phyloP scores from a whole-genome alignment of 1,140 invertebrate genomes.

The Neodiprion virginianus region DNA sequence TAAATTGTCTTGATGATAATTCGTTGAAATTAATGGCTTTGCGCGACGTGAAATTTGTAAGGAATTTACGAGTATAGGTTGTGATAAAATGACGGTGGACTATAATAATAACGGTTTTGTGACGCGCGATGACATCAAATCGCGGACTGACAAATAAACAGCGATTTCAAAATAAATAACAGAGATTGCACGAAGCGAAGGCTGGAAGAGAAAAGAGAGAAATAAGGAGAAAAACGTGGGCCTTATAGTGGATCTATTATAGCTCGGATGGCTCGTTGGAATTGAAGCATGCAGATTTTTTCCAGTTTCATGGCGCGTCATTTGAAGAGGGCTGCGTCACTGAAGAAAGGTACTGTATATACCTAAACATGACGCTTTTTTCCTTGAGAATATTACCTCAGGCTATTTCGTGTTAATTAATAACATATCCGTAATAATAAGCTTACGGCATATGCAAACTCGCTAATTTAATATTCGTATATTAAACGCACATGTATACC shows the following conservation, averaged over 20 bases:
- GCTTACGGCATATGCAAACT: not conserved
- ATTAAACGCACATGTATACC: not conserved
- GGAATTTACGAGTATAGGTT: no score
- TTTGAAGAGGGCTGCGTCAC: constrained; percentile 45
- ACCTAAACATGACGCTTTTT: not conserved
- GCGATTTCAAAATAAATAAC: no score
- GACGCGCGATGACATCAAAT: no score
- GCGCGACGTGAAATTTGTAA: no score
- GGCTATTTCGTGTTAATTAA: not conserved
- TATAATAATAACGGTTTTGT: no score
- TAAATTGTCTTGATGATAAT: no score
- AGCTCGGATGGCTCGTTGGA: not conserved
- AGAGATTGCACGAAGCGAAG: no score
- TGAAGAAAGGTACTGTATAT: constrained; percentile 45
- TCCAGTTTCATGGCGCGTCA: constrained; percentile 50
- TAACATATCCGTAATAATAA: not conserved
- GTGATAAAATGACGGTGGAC: no score
- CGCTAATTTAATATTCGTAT: not conserved
- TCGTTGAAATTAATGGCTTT: no score
- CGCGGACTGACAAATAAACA: no score
- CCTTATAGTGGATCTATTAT: not conserved
- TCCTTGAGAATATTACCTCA: not conserved
- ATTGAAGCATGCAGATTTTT: constrained; percentile 47
- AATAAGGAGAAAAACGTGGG: not conserved
- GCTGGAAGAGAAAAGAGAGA: not conserved